Evolutionary conservation across 2,797 vertebrate species (phyloP).

Genomic region (Selene dorsalis): DNA sequence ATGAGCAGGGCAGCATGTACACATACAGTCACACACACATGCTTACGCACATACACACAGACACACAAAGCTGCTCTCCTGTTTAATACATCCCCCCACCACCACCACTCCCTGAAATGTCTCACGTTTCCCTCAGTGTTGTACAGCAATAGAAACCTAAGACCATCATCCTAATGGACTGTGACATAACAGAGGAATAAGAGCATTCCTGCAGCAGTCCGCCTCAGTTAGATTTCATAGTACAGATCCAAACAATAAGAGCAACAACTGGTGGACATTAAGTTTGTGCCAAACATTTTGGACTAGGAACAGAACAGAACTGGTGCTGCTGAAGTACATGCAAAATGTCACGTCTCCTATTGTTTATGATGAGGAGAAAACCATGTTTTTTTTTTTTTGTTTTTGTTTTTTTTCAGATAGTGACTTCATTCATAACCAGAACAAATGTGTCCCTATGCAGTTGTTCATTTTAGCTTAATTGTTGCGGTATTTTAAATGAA

Average conservation of each 20-base stretch:
- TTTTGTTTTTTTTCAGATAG: background rate
- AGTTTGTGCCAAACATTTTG: constrained; percentile 32
- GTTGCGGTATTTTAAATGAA: background rate
- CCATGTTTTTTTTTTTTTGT: no score
- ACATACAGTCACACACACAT: constrained; percentile 25
- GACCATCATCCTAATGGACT: constrained; percentile 50
- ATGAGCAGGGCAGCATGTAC: constrained; percentile 26
- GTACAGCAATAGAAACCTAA: constrained; percentile 57
- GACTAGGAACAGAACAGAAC: constrained; percentile 5
- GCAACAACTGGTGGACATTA: constrained; percentile 53
- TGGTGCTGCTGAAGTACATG: constrained; percentile 4
- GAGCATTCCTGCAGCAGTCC: constrained; percentile 55
- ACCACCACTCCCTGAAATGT: constrained; percentile 32
- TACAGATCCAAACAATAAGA: constrained; percentile 34
- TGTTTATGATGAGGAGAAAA: background rate
- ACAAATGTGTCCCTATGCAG: background rate
- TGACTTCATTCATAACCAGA: background rate
- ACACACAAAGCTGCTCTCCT: constrained; percentile 23
- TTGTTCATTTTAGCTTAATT: background rate
- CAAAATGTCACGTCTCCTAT: constrained; percentile 31
- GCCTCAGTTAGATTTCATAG: constrained; percentile 52
- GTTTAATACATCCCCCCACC: constrained; percentile 14
- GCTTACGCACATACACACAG: background rate
- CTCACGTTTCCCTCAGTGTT: constrained; percentile 52
- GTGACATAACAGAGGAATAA: constrained; percentile 64